Evolutionary conservation across 2,797 vertebrate genomes (phyloP).

Genomic region (Amblyraja radiata): DNA sequence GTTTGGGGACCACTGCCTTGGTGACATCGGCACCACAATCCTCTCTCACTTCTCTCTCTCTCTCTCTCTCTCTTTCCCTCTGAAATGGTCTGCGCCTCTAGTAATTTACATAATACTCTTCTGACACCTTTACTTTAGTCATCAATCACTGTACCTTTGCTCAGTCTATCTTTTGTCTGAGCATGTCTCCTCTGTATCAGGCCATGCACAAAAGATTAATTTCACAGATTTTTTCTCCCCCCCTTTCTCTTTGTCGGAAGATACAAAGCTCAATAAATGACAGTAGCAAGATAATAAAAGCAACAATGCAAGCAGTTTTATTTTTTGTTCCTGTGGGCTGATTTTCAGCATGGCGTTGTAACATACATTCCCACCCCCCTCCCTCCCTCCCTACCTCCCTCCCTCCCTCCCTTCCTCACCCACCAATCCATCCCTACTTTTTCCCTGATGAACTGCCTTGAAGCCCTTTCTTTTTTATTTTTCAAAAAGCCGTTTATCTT

Average conservation of each 20-base stretch:
- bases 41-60: slow-evolving; percentile 61
- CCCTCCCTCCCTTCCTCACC: slow-evolving; percentile 38
- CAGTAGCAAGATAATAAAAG: slow-evolving; percentile 97
- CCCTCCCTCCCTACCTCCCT: slow-evolving; percentile 26
- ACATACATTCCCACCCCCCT: slow-evolving; percentile 37
- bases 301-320: slow-evolving; percentile 91
- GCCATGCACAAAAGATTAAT: slow-evolving; percentile 99
- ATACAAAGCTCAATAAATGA: slow-evolving; percentile 95
- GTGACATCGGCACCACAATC: slow-evolving; percentile 71
- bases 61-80: slow-evolving; percentile 59
- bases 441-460: slow-evolving; percentile 60
- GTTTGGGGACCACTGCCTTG: slow-evolving; percentile 83
- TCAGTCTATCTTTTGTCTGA: slow-evolving; percentile 97
- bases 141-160: slow-evolving; percentile 98
- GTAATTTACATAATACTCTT: slow-evolving; percentile 99
- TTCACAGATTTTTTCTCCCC: slow-evolving; percentile 80
- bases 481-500: slow-evolving; percentile 38
- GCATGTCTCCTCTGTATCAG: slow-evolving; percentile 98
- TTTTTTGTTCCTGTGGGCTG: slow-evolving; percentile 81
- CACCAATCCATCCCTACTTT: slow-evolving; percentile 9
- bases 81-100: slow-evolving; percentile 91
- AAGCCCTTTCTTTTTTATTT: slow-evolving; percentile 63
- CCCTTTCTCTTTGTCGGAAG: slow-evolving; percentile 87
- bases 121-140: slow-evolving; percentile 99
- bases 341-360: slow-evolving; percentile 75